Base-by-base conservation (phyloP, 2,888 invertebrate genomes). In the Celastrina argiolus region DNA sequence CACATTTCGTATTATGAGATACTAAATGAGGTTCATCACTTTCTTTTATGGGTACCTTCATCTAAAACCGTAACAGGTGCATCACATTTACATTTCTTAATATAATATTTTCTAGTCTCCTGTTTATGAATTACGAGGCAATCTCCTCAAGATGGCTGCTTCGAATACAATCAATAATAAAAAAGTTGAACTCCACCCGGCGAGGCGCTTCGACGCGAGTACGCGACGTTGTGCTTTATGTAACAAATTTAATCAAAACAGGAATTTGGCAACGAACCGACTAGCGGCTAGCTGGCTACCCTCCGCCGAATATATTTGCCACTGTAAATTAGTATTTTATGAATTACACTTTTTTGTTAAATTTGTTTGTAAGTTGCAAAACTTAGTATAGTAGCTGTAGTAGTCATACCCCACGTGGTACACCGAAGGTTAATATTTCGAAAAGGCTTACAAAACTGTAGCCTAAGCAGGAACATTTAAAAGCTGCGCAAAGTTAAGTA, bases 241-340 rank as follows among this genome's bases (percentile, higher is more conserved):
- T 61, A 61, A 61, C 39, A 61, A 61, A 61, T 61, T 61, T 61
- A 61, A 61, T 61, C 61, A 61, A 61, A 61, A 61, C 61, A 61
- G 26, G 22, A 61, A 39, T 61, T 61, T 61, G 61, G 61, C 61
- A 61, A 18, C 39, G 39, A 22, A 61, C 61, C 39, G 51, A 51
- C 22, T 51, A 51, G 22, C 4, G 22, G 3, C n/a, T n/a, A n/a
- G n/a, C n/a, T n/a, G n/a, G n/a, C 51, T 26, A 12, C 18, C 51
- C 51, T 51, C 51, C 22, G 22, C 2, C 22, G 61, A 61, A 61
- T 61, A 8, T 18, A 18, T 61, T 61, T 22, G 59, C 18, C n/a
- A n/a, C n/a, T n/a, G n/a, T n/a, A 36, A 39, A 61, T 34, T 12
- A 59, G 12, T 12, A 18, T 59, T n/a, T 18, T 18, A 12, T 59